Evolutionary conservation across 2,113 vertebrate species (phyloP), one percentile per base, ranked within the genome.

Genomic region (Ageneiosus marmoratus): DNA sequence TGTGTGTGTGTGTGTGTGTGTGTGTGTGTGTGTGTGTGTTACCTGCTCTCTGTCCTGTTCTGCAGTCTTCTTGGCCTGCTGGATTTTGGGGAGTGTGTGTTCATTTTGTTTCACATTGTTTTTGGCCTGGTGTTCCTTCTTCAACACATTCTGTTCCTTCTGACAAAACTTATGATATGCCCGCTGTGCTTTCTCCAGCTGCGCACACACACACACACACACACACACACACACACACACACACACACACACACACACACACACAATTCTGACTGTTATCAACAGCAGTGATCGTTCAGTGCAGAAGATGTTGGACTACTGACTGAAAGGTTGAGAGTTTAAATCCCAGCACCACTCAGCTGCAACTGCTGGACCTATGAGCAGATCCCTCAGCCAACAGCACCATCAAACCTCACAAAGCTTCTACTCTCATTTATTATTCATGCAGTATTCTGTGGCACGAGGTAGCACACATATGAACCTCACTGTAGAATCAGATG

Each of bases 131-230:
- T 76, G 89, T 88, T 95, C 93, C 81, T 89, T 93, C 20, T 94
- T 90, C 0, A 91, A 65, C 24, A 93, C 91, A 1, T 79, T 83
- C 63, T 93, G 90, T 83, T 86, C 92, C 77, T 70, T 94, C 87
- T 92, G 93, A 84, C 92, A 91, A 1, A 87, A 87, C 86, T 93
- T 94, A 84, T 95, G 93, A 88, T 93, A 96, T 0, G 81, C 86
- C 9, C 37, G 85, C 22, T 88, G 83, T 41, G 89, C 92, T 81
- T 94, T 93, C 79, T 95, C 94, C 90, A 95, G 88, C 94, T 95
- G 27, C 8, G 27, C 16, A 53, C 41, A 48, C 32, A 50, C 58
- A 24, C 29, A 24, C 56, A 41, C 18, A 74, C 69, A 76, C 44
- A 32, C 55, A 44, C 27, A 51, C 69, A 65, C 16, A 63, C n/a